Base-by-base conservation (phyloP, 2,888 invertebrate species). In the Oasisia sp. region DNA sequence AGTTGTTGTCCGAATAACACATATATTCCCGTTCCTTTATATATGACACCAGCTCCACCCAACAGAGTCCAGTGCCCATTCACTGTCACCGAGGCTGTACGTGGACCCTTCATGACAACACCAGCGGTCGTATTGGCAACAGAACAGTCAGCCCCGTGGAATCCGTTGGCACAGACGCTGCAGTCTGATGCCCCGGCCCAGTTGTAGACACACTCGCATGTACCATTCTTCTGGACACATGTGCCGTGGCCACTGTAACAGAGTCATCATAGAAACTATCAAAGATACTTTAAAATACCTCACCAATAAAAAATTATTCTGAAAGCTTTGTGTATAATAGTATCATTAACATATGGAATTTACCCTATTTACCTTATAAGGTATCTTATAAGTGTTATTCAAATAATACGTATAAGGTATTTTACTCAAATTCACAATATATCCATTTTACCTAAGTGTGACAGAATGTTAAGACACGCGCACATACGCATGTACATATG, bases 1-100 rank as follows among this genome's bases (percentile, higher is more conserved):
- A 74, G 19, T 1, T 74, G 74, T 27, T 74, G 74, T 38, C 92
- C 32, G 89, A 92, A 93, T 44, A 94, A 93, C 27, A 56, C 89
- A 91, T 92, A 93, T 74, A 93, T 90, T 32, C 94, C 94, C 89
- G 92, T 58, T 32, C 92, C 89, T 11, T 93, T 93, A 74, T 94
- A 93, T 58, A 93, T 92, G 45, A 94, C 89, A 89, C 92, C 93
- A 0, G 94, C 93, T 11, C 95, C 95, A 94, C 95, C 95, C 32
- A 95, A 90, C 74, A 94, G 93, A 44, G 93, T 93, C 12, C 94
- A 91, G 91, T 93, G 93, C 27, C 94, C 94, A 92, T 94, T 93
- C n/a, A 94, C 93, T 32, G 93, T 93, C 5, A 94, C 50, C 19
- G 93, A 93, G 27, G 27, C 74, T 74, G n/a, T 74, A 7, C 74